A percentile compares a stretch with the other conserved stretches of the same genome.
These are phyloP conservation scores for Heteractis magnifica DNA, from an alignment of 92 coral and sea anemone species.

Conservation along the genomic window DNA sequence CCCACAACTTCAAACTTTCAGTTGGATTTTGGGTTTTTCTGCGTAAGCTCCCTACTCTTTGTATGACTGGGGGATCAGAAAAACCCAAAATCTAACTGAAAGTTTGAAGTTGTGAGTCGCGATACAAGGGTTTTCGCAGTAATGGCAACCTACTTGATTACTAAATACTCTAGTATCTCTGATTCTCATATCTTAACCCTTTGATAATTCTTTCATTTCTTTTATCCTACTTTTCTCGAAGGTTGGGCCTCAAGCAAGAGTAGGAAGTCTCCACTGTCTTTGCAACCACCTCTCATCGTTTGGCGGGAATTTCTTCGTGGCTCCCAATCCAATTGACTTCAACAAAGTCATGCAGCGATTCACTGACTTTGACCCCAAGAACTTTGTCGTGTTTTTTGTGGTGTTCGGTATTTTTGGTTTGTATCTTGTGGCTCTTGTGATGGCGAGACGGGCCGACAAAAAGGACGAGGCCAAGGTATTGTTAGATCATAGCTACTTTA, in stretches of 20 bases:
- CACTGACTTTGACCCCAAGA: constrained; percentile 68
- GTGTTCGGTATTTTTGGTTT: constrained; percentile 75
- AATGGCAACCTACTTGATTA: too few relatives aligned
- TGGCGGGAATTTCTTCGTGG: constrained; percentile 92
- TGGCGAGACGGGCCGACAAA: constrained; percentile 80
- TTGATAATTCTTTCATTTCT: too few relatives aligned
- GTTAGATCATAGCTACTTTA: too few relatives aligned
- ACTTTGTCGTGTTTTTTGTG: constrained; percentile 73
- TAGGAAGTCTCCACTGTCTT: constrained; percentile 66
- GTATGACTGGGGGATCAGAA: too few relatives aligned
- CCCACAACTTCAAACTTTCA: too few relatives aligned
- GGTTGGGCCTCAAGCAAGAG: constrained; percentile 73
- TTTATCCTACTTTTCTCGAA: background rate
- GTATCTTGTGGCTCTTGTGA: constrained; percentile 70
- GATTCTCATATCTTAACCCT: too few relatives aligned
- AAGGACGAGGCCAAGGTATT: constrained; percentile 70
- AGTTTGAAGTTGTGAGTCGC: too few relatives aligned
- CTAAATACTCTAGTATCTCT: too few relatives aligned
- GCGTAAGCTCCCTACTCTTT: too few relatives aligned
- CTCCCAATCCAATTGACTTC: constrained; percentile 94
- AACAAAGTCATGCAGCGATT: constrained; percentile 67
- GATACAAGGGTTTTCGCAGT: too few relatives aligned
- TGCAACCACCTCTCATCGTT: constrained; percentile 90
- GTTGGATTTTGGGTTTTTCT: too few relatives aligned
- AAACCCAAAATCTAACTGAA: too few relatives aligned